Percentiles rank a stretch among this genome's conserved stretches.
Evolutionary conservation across 2,888 invertebrate species (phyloP).

Genomic region (Chouioia cunea): DNA sequence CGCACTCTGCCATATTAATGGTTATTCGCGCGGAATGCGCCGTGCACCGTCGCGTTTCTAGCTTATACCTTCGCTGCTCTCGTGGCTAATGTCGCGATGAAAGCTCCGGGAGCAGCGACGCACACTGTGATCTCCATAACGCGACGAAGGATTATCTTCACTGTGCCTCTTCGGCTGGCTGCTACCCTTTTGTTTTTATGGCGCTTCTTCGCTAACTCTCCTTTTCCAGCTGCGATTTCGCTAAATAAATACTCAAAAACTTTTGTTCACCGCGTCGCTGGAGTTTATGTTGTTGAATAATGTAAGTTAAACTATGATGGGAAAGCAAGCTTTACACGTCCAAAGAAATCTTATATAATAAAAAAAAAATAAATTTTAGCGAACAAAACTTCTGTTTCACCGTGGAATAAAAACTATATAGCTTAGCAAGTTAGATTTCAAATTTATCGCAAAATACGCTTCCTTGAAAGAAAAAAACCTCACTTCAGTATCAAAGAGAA

Average conservation of each 20-base stretch:
- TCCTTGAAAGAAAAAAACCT: no score
- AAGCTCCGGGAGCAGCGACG: neutral
- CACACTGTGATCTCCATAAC: neutral
- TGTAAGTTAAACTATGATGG: no score
- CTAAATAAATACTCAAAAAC: neutral
- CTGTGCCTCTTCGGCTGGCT: neutral
- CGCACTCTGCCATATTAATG: slow-evolving; percentile 22
- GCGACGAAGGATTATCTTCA: neutral
- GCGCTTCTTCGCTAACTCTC: slow-evolving; percentile 1
- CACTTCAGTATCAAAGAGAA: no score
- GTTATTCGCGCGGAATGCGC: slow-evolving; percentile 24
- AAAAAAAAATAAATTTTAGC: no score
- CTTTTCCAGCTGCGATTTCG: neutral
- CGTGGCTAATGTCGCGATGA: neutral
- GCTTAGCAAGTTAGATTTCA: no score
- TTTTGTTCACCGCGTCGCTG: neutral
- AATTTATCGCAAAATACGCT: no score
- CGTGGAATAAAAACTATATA: no score
- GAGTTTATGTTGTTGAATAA: no score
- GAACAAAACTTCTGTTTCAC: no score
- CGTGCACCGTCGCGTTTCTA: neutral
- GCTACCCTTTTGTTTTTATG: neutral
- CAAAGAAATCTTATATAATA: no score
- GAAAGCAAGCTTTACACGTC: no score
- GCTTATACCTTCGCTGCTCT: neutral